Evolutionary conservation across 2,113 vertebrate genomes (phyloP).

Genomic region (Tachysurus vachellii): DNA sequence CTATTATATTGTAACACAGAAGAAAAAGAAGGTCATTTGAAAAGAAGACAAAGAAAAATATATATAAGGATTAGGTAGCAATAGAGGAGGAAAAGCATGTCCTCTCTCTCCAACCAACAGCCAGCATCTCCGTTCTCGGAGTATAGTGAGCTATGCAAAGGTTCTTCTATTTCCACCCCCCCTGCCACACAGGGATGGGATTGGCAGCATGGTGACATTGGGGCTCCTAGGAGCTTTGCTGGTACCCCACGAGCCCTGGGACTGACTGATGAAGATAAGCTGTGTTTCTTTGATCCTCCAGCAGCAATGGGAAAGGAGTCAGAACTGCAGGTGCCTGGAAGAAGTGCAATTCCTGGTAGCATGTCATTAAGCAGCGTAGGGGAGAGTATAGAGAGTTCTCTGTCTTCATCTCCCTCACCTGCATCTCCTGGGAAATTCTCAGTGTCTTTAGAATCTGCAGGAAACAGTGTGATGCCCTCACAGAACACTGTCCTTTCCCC

Average conservation of each 20-base stretch:
- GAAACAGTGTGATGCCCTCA: constrained; percentile 63
- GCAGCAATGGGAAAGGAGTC: constrained; percentile 69
- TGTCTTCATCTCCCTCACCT: constrained; percentile 69
- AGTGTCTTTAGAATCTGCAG: constrained; percentile 62
- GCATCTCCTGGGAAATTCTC: constrained; percentile 65
- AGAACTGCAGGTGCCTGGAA: constrained; percentile 74
- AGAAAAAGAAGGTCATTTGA: constrained; percentile 52
- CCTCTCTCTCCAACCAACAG: constrained; percentile 85
- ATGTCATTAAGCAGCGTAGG: constrained; percentile 68
- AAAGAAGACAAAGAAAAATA: constrained; percentile 38
- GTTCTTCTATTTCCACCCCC: constrained; percentile 64
- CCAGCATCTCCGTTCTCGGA: constrained; percentile 75
- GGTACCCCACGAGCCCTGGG: constrained; percentile 67
- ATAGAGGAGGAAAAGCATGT: constrained; percentile 70
- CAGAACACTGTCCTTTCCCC: constrained; percentile 42
- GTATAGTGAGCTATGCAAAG: constrained; percentile 80
- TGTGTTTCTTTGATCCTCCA: constrained; percentile 82
- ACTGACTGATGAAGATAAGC: constrained; percentile 90
- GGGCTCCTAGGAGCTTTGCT: constrained; percentile 69
- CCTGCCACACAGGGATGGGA: constrained; percentile 75
- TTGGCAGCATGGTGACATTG: constrained; percentile 84
- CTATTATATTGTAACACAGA: constrained; percentile 56
- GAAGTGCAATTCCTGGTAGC: constrained; percentile 62
- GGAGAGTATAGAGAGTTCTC: constrained; percentile 70
- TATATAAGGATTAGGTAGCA: constrained; percentile 42